Evolutionary conservation across 2,888 invertebrate genomes (phyloP), one percentile per base, ranked within the genome.

Genomic region (Conchocele bisecta): DNA sequence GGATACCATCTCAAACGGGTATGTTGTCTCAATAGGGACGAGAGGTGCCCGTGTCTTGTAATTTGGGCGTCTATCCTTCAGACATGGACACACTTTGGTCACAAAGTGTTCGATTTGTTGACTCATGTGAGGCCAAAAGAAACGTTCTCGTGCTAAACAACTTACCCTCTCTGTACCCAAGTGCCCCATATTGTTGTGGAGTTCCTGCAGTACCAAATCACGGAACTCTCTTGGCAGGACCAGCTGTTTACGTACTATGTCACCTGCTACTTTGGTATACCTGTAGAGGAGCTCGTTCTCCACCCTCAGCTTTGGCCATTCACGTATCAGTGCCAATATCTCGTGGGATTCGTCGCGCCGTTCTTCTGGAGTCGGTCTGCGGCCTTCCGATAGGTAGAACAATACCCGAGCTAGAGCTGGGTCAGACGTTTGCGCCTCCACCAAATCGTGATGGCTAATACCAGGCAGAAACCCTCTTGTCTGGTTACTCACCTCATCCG

Each of bases 121-220:
- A 9, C 17, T 50, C 71, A 75, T 71, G 11, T 24, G 15, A 15
- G 70, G 64, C 70, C 75, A 75, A 31, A 56, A 66, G 39, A 74
- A 61, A 29, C 57, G 50, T 9, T 61, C 63, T 28, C 56, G 41
- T 1, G 48, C 59, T n/a, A 69, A 63, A 42, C 20, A 31, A 15
- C 39, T 26, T 9, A 59, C 44, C 17, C 53, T 44, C 15, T 70
- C 64, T n/a, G 17, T 6, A 11, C 70, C 50, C 7, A 53, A 29
- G 29, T 54, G 70, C 7, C 69, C 69, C 56, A 70, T 51, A 9
- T 65, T 42, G 15, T 54, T 33, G n/a, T 74, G 74, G 2, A 74
- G 42, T 17, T 59, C 54, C 7, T 41, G 4, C 13, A 57, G 11
- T 6, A 61, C 67, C 20, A 20, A 26, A 15, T 44, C n/a, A 13